These are phyloP conservation scores for Lacanobia oleracea DNA, from an alignment of 2,888 invertebrate species.

Conservation along the genomic window DNA sequence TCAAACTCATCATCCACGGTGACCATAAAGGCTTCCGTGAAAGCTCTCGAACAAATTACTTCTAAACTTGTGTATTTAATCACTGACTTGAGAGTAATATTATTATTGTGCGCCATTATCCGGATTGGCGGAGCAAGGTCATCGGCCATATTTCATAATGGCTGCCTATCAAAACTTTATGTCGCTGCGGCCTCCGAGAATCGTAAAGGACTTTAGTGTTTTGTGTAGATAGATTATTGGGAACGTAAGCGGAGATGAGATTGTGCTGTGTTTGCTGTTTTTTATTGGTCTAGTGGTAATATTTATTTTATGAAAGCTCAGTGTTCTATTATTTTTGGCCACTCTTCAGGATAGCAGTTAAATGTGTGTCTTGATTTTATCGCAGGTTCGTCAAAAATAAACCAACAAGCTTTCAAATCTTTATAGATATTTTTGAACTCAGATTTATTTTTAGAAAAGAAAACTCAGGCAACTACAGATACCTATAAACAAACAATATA, in stretches of 20 bases:
- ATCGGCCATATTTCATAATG: constrained; percentile 74
- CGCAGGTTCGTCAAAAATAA: background rate
- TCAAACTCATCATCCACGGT: constrained; percentile 31
- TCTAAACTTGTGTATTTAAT: constrained; percentile 65
- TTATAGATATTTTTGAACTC: background rate
- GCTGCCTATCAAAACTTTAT: constrained; percentile 81
- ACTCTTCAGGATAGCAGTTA: background rate
- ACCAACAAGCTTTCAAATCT: no score
- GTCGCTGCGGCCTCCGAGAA: constrained; percentile 72
- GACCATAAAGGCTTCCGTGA: constrained; percentile 49
- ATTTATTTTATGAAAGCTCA: constrained; percentile 1
- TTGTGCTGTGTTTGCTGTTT: constrained; percentile 5
- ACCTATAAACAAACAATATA: background rate
- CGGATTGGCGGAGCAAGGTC: constrained; percentile 65
- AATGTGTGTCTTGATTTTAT: background rate
- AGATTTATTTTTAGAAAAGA: background rate
- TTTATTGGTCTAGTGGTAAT: constrained; percentile 14
- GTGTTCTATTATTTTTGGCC: background rate
- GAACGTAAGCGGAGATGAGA: constrained; percentile 31
- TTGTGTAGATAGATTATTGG: constrained; percentile 70
- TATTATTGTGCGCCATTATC: constrained; percentile 70
- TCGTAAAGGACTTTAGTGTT: constrained; percentile 80
- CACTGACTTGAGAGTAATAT: constrained; percentile 61
- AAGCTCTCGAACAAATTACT: constrained; percentile 64
- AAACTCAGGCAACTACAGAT: background rate